Conservation (phyloP, 2,797 vertebrate species). For the Centroberyx gerrardi region DNA sequence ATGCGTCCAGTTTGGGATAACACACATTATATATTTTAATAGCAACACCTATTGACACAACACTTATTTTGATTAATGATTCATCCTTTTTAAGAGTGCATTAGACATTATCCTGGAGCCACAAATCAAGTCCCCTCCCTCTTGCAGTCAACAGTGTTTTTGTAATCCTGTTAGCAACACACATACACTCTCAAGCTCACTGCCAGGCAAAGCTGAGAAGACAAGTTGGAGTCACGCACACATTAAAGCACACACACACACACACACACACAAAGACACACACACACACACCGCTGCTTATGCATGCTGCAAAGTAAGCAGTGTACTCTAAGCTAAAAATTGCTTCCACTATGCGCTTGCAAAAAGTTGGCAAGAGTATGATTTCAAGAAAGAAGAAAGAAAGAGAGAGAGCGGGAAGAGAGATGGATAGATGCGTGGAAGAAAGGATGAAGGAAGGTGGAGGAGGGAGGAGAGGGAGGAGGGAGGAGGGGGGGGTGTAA, state of each 20-base stretch:
- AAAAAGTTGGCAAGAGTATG: constrained; percentile 52
- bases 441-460: constrained; percentile 26
- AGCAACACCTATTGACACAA: constrained; percentile 31
- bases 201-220: constrained; percentile 53
- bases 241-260: constrained; percentile 16
- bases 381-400: constrained; percentile 15
- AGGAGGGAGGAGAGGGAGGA: not conserved
- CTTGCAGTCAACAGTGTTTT: constrained; percentile 52
- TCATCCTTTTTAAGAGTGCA: constrained; percentile 22
- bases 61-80: constrained; percentile 50
- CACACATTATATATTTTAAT: constrained; percentile 20
- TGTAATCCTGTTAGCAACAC: constrained; percentile 65
- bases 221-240: constrained; percentile 32
- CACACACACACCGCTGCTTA: constrained; percentile 42
- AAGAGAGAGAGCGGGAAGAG: constrained; percentile 15
- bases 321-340: constrained; percentile 52
- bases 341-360: constrained; percentile 34
- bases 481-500: constrained; percentile 21
- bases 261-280: constrained; percentile 14
- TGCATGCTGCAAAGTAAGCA: constrained; percentile 60
- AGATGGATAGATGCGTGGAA: constrained; percentile 34
- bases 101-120: constrained; percentile 42
- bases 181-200: constrained; percentile 33
- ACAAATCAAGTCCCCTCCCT: constrained; percentile 31
- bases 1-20: not conserved